A percentile compares a stretch with the other conserved stretches of the same genome.
Conservation (phyloP, 2,888 invertebrate species). For the Cosmia pyralina region DNA sequence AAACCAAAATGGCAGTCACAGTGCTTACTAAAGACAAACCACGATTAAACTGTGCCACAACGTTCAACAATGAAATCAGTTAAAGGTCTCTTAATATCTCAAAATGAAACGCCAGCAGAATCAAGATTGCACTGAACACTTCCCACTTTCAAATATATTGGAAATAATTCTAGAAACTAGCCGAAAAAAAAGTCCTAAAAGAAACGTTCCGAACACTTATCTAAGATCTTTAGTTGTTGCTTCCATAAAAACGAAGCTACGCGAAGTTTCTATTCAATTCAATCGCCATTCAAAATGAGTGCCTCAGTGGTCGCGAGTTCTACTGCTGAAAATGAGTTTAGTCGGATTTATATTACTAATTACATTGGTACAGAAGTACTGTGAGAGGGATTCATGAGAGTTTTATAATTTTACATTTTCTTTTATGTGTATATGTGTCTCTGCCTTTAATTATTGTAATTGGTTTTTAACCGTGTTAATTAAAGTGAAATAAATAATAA, state of each 20-base stretch:
- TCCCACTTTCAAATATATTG: slow-evolving; percentile 51
- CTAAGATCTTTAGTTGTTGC: slow-evolving; percentile 38
- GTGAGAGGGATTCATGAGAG: too few species aligned
- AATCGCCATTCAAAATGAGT: neutral
- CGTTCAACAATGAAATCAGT: slow-evolving; percentile 24
- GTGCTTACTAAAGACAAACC: too few species aligned
- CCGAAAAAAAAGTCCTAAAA: slow-evolving; percentile 30
- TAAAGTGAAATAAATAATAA: too few species aligned
- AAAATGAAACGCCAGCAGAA: slow-evolving; percentile 39
- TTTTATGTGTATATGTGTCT: too few species aligned
- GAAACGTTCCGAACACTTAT: slow-evolving; percentile 30
- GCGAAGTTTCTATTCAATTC: slow-evolving; percentile 28
- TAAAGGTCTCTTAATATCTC: slow-evolving; percentile 34
- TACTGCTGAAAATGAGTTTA: neutral
- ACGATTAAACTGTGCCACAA: slow-evolving; percentile 6
- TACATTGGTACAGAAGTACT: too few species aligned
- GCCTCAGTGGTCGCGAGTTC: neutral
- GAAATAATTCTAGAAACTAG: slow-evolving; percentile 42
- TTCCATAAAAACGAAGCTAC: slow-evolving; percentile 20
- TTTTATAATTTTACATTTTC: too few species aligned
- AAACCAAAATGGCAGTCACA: too few species aligned
- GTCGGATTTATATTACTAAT: too few species aligned
- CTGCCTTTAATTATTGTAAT: too few species aligned
- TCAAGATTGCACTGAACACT: slow-evolving; percentile 46
- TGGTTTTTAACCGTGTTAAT: too few species aligned